Evolutionary conservation across 1,140 invertebrate genomes (phyloP).

Genomic region (Tetramorium alpestre): DNA sequence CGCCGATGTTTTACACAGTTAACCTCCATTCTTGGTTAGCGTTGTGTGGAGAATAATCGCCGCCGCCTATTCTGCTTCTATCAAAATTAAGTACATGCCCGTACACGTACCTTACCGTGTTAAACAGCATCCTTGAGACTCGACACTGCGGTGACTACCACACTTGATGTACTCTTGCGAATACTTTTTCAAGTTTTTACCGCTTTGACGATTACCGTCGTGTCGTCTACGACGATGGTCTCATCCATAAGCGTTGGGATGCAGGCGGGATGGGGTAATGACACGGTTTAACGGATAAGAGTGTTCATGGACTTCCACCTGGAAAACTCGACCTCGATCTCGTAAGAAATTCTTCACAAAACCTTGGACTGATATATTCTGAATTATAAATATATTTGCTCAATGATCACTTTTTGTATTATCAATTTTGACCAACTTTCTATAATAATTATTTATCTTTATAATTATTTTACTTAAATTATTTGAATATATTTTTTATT

Average conservation of each 20-base stretch:
- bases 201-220: background rate
- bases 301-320: background rate
- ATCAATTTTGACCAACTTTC: background rate
- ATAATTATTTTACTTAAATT: background rate
- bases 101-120: slow-evolving; percentile 52
- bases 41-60: background rate
- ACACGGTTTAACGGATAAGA: background rate
- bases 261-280: background rate
- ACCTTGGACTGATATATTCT: background rate
- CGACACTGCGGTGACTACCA: slow-evolving; percentile 29
- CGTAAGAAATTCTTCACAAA: background rate
- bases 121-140: slow-evolving; percentile 67
- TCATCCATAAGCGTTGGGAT: slow-evolving; percentile 14
- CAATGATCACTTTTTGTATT: background rate
- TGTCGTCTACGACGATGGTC: slow-evolving; percentile 9
- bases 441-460: background rate
- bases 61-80: background rate
- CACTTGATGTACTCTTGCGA: slow-evolving; percentile 1
- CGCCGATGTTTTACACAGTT: background rate
- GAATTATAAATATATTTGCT: background rate
- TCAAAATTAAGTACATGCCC: slow-evolving; percentile 17
- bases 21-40: background rate
- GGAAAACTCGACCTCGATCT: background rate
- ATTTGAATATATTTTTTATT: background rate
- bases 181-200: slow-evolving; percentile 27